phyloP scores from a whole-genome alignment of 2,888 invertebrate species.

The Deilephila elpenor region DNA sequence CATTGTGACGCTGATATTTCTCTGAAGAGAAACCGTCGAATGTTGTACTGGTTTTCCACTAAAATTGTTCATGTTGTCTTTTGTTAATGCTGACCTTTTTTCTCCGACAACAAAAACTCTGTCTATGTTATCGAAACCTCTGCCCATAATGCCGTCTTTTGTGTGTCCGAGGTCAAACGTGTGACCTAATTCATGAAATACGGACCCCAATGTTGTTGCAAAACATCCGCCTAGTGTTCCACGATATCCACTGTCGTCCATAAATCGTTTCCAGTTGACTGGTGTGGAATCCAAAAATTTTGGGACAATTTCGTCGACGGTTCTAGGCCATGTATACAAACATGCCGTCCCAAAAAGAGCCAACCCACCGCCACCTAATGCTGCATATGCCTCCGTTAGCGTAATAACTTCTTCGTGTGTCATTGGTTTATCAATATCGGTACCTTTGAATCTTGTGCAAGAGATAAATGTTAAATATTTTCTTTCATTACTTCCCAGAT shows the following conservation, averaged over 20 bases:
- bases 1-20: slow-evolving; percentile 86
- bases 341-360: slow-evolving; percentile 96
- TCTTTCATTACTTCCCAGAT: slow-evolving; percentile 86
- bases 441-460: slow-evolving; percentile 91
- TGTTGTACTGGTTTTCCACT: slow-evolving; percentile 86
- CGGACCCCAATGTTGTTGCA: slow-evolving; percentile 95
- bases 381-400: slow-evolving; percentile 92
- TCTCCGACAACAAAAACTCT: slow-evolving; percentile 89
- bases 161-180: slow-evolving; percentile 97
- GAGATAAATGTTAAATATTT: slow-evolving; percentile 96
- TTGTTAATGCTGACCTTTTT: slow-evolving; percentile 70
- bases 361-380: slow-evolving; percentile 95
- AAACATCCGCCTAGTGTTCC: slow-evolving; percentile 94
- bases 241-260: slow-evolving; percentile 97
- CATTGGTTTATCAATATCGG: slow-evolving; percentile 84
- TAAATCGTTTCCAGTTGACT: slow-evolving; percentile 89
- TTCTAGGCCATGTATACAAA: slow-evolving; percentile 94
- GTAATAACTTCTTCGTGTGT: slow-evolving; percentile 88
- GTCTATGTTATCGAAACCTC: slow-evolving; percentile 93
- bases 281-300: slow-evolving; percentile 80
- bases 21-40: slow-evolving; percentile 85
- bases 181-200: slow-evolving; percentile 97
- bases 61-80: slow-evolving; percentile 85
- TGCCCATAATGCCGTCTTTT: slow-evolving; percentile 95
- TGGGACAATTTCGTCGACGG: slow-evolving; percentile 87